phyloP scores from a whole-genome alignment of 2,888 invertebrate genomes.

The Aporophyla lueneburgensis region DNA sequence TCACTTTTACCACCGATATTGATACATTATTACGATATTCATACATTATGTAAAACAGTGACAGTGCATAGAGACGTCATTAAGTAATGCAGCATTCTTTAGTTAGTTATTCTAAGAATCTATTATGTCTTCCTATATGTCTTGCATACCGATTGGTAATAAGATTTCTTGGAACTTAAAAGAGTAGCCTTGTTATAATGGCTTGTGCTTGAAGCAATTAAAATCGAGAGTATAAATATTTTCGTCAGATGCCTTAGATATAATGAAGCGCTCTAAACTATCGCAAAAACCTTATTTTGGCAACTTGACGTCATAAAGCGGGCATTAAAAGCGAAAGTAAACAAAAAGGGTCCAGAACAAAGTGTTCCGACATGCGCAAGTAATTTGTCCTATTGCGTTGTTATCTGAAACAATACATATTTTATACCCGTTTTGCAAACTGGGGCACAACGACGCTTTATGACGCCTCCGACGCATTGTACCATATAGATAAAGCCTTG shows the following conservation, averaged over 20 bases:
- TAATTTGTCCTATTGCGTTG: constrained; percentile 83
- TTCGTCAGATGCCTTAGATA: constrained; percentile 26
- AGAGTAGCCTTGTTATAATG: constrained; percentile 6
- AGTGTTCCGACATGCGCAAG: constrained; percentile 84
- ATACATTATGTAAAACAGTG: neutral
- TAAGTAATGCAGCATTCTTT: constrained; percentile 24
- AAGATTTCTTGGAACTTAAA: constrained; percentile 10
- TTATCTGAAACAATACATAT: constrained; percentile 82
- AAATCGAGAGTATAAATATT: constrained; percentile 44
- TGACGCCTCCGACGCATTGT: constrained; percentile 78
- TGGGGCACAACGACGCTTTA: constrained; percentile 84
- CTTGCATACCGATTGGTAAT: constrained; percentile 14
- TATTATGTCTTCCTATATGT: neutral
- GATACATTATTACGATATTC: constrained; percentile 12
- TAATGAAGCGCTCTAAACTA: constrained; percentile 41
- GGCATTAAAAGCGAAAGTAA: constrained; percentile 82
- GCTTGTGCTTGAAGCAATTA: constrained; percentile 43
- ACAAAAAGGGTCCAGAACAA: constrained; percentile 80
- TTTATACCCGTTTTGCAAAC: constrained; percentile 82
- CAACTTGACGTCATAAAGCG: constrained; percentile 64
- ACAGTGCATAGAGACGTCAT: neutral
- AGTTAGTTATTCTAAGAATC: neutral
- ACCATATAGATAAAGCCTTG: constrained; percentile 80
- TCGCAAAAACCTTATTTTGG: constrained; percentile 51
- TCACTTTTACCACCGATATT: constrained; percentile 42